Evolutionary conservation across 1,140 invertebrate genomes (phyloP).

Genomic region (Neodiprion fabricii): DNA sequence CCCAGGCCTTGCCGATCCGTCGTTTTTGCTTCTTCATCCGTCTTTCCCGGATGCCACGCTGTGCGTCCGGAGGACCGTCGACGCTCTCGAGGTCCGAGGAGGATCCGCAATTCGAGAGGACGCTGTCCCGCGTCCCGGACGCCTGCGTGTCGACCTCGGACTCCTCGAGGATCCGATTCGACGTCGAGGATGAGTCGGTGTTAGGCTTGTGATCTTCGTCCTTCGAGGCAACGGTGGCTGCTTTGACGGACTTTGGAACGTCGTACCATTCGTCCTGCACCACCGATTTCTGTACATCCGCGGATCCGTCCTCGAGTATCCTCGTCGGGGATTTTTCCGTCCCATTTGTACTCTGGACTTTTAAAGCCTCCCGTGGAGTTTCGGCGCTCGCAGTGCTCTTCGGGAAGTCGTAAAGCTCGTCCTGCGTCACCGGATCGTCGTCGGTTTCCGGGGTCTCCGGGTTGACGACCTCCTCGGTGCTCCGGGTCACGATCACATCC

Average conservation of each 20-base stretch:
- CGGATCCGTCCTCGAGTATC: neutral
- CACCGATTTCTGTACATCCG: neutral
- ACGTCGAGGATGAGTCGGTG: conserved; percentile 21
- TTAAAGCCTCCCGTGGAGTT: neutral
- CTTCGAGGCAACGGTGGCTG: neutral
- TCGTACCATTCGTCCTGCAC: conserved; percentile 22
- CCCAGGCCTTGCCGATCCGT: conserved; percentile 61
- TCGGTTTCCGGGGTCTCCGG: neutral
- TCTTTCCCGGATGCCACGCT: conserved; percentile 13
- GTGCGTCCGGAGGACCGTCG: conserved; percentile 26
- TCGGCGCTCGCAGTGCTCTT: neutral
- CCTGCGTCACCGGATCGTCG: neutral
- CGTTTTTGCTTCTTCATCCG: conserved; percentile 54
- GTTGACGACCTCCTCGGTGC: neutral
- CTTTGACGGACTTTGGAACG: conserved; percentile 12
- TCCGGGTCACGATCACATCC: conserved; percentile 13
- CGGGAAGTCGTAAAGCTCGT: conserved; percentile 21
- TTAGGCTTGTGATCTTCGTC: conserved; percentile 12
- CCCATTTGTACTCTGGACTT: neutral
- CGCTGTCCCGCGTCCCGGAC: conserved; percentile 22
- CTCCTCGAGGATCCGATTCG: neutral
- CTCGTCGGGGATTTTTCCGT: conserved; percentile 9
- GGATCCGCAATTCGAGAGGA: conserved; percentile 30
- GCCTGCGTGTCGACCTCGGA: neutral
- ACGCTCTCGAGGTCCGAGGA: conserved; percentile 41